Evolutionary conservation across 2,113 vertebrate species (phyloP).

Genomic region (Ivindomyrus marchei): DNA sequence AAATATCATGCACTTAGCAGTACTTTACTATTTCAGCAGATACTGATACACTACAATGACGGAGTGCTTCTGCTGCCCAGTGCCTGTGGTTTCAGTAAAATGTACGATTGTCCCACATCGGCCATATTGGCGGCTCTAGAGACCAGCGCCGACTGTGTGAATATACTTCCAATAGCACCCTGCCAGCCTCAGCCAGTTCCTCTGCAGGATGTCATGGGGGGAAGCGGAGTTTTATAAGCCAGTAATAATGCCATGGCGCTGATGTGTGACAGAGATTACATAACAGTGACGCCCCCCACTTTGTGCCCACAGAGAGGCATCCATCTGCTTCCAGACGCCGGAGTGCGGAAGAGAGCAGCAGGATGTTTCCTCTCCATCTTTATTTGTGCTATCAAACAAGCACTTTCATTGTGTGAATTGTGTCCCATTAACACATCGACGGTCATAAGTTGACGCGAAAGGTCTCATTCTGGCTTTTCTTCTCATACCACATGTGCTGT

Average conservation of each 20-base stretch:
- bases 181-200: neutral
- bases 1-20: neutral
- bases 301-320: neutral
- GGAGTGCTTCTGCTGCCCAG: neutral
- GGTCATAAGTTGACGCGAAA: neutral
- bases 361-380: neutral
- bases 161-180: neutral
- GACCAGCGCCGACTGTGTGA: neutral
- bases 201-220: neutral
- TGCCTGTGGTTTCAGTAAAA: neutral
- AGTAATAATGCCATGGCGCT: neutral
- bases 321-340: neutral
- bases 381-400: neutral
- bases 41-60: neutral
- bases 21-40: neutral
- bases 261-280: neutral
- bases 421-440: neutral
- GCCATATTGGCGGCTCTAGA: neutral
- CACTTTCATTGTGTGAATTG: neutral
- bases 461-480: neutral
- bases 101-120: neutral
- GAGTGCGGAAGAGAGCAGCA: neutral
- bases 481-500: neutral
- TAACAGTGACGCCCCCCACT: neutral
- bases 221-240: neutral